These are phyloP conservation scores for Mormyrops attenuatus DNA, from an alignment of 2,797 vertebrate genomes.

Conservation along the genomic window DNA sequence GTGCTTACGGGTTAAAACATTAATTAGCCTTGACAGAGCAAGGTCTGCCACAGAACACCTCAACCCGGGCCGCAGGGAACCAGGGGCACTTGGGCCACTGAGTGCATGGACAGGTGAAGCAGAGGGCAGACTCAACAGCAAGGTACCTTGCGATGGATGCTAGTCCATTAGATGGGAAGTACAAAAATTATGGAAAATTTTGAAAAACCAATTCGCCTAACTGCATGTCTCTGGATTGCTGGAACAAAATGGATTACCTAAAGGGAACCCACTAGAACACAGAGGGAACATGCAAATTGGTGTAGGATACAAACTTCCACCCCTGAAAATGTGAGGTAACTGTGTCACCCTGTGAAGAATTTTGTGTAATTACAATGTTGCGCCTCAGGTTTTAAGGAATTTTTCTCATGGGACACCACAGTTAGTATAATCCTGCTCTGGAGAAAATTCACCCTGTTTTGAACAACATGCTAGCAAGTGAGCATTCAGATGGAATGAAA, in stretches of 20 bases:
- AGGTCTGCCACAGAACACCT: background rate
- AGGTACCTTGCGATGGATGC: background rate
- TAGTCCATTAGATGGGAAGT: background rate
- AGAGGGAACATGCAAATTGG: background rate
- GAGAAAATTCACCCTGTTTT: background rate
- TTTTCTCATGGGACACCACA: background rate
- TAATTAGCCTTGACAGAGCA: background rate
- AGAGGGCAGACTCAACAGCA: background rate
- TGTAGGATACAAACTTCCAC: background rate
- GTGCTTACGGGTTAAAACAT: background rate
- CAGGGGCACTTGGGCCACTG: no score
- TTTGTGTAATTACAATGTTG: background rate
- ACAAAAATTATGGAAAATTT: background rate
- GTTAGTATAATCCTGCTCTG: background rate
- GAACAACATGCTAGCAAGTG: background rate
- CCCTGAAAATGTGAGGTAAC: background rate
- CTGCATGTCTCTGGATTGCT: background rate
- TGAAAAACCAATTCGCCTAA: background rate
- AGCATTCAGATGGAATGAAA: background rate
- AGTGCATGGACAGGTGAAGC: no score
- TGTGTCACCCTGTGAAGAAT: background rate
- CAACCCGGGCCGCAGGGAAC: background rate
- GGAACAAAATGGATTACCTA: background rate
- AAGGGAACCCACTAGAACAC: background rate
- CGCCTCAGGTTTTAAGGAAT: background rate